Conservation (phyloP, 1,140 invertebrate genomes). For the Caenorhabditis brenneri region DNA sequence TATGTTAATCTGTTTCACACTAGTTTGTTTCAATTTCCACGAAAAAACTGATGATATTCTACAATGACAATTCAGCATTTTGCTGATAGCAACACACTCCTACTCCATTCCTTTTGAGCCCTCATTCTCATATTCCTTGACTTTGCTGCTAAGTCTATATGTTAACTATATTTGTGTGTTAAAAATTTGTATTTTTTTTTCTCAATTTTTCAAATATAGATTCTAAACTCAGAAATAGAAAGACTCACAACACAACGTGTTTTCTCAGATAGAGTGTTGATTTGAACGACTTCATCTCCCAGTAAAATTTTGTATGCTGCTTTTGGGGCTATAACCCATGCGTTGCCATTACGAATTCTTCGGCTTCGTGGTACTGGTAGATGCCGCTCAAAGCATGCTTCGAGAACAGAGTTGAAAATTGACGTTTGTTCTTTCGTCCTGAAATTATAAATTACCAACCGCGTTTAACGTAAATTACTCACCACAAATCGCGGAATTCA, state of each 20-base stretch:
- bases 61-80: not conserved
- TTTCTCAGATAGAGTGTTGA: not conserved
- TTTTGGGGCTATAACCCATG: not conserved
- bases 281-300: not conserved
- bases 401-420: not conserved
- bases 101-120: no score
- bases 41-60: not conserved
- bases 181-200: no score
- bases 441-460: no score
- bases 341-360: not conserved
- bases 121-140: no score
- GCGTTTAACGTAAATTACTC: no score
- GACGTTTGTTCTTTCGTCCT: not conserved
- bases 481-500: slow-evolving; percentile 14
- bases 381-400: not conserved
- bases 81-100: not conserved
- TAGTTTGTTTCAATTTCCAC: not conserved
- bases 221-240: no score
- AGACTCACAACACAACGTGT: not conserved
- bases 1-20: not conserved
- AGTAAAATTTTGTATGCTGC: not conserved
- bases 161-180: no score
- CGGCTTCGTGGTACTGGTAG: slow-evolving; percentile 12
- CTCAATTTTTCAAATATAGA: no score
- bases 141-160: no score